Conservation (phyloP, 2,888 invertebrate species). For the Rhyacophila evoluta region DNA sequence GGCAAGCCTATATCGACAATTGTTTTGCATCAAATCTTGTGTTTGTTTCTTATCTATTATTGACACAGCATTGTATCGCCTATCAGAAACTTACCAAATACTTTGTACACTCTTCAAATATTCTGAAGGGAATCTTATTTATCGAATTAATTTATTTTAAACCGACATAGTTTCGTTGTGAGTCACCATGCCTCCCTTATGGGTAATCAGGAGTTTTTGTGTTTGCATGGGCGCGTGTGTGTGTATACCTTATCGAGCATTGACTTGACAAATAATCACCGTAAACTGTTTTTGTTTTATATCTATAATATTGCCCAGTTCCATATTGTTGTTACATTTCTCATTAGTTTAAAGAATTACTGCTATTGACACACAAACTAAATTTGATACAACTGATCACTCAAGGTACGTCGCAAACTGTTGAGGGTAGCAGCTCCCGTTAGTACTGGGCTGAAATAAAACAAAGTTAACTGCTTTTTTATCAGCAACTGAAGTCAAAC, state of each 20-base stretch:
- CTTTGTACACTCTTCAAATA: background rate
- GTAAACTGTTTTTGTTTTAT: too few species aligned
- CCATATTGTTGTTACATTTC: too few species aligned
- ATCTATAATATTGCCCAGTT: too few species aligned
- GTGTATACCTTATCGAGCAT: background rate
- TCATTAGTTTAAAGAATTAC: too few species aligned
- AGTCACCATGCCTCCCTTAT: background rate
- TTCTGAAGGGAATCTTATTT: background rate
- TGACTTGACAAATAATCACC: constrained; percentile 25
- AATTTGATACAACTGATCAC: too few species aligned
- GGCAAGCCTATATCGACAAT: background rate
- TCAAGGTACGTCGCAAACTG: too few species aligned
- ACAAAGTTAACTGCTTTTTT: too few species aligned
- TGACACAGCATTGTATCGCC: background rate
- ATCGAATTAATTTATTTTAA: background rate
- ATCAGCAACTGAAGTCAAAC: too few species aligned
- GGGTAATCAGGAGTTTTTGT: background rate
- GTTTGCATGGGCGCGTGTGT: background rate
- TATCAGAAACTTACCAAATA: background rate
- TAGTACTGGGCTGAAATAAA: too few species aligned
- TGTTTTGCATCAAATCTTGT: background rate
- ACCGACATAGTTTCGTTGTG: background rate
- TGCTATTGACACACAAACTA: too few species aligned
- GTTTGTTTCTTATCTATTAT: background rate
- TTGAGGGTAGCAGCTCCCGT: too few species aligned